phyloP scores from a whole-genome alignment of 2,888 invertebrate species.

The Cylloceria caligata region DNA sequence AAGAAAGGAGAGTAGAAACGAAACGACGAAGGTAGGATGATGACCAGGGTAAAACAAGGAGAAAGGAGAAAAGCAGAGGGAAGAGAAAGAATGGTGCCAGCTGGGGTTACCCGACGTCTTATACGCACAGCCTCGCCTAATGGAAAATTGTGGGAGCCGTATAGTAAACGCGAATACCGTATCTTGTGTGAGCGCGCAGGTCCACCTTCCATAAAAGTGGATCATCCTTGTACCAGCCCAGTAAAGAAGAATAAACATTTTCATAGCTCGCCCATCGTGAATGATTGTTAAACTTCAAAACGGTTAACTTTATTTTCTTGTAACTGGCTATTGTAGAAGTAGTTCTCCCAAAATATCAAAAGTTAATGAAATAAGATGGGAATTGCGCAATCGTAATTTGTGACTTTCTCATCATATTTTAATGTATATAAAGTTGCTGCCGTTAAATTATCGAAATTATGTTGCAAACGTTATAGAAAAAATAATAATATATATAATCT shows the following conservation, averaged over 20 bases:
- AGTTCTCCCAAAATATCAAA: not conserved
- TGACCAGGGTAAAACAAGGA: conserved; percentile 23
- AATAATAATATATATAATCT: too few relatives aligned
- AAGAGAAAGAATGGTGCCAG: conserved; percentile 66
- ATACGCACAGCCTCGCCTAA: conserved; percentile 75
- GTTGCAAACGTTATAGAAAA: too few relatives aligned
- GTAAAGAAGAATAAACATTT: conserved; percentile 54
- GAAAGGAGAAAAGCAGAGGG: conserved; percentile 30
- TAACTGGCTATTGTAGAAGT: not conserved
- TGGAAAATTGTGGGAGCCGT: conserved; percentile 78
- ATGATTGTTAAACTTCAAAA: conserved; percentile 48
- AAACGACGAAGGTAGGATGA: conserved; percentile 18
- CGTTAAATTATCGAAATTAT: too few relatives aligned
- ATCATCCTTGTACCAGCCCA: conserved; percentile 61
- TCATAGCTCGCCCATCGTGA: conserved; percentile 35
- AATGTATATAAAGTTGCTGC: too few relatives aligned
- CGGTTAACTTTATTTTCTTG: conserved; percentile 4
- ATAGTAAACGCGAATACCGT: conserved; percentile 65
- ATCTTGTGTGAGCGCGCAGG: conserved; percentile 58
- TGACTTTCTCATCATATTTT: too few relatives aligned
- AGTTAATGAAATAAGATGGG: not conserved
- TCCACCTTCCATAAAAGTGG: conserved; percentile 65
- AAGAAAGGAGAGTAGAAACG: conserved; percentile 59
- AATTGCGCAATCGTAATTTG: too few relatives aligned
- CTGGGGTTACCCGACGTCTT: conserved; percentile 66